Conservation (phyloP, 2,797 vertebrate genomes). For the Crypturellus tataupa region DNA sequence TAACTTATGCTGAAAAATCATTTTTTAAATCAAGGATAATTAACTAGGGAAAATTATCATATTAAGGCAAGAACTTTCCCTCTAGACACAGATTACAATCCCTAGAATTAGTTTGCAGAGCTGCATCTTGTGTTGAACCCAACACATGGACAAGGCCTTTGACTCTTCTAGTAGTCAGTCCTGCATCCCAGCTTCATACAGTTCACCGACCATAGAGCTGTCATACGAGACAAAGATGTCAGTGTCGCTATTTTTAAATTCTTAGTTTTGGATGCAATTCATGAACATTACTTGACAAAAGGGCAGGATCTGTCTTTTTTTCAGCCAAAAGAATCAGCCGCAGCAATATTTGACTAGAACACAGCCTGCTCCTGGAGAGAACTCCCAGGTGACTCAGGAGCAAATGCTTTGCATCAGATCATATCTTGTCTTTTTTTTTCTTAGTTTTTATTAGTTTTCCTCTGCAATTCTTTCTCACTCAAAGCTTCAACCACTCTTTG, state of each 20-base stretch:
- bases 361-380: constrained; percentile 32
- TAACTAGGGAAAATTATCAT: not conserved
- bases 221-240: constrained; percentile 4
- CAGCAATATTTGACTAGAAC: constrained; percentile 3
- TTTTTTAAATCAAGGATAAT: not conserved
- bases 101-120: not conserved
- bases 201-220: not conserved
- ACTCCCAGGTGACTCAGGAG: constrained; percentile 36
- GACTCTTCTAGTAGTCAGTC: not conserved
- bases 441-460: constrained; percentile 20
- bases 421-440: not conserved
- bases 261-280: constrained; percentile 44
- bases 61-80: not conserved
- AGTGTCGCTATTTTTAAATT: not conserved
- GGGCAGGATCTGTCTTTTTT: not conserved
- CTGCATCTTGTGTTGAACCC: not conserved
- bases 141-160: not conserved
- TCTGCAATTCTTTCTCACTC: not conserved
- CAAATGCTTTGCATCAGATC: not conserved
- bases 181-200: not conserved
- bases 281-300: not conserved
- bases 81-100: not conserved
- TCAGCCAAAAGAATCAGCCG: constrained; percentile 63
- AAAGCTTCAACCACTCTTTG: not conserved
- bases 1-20: not conserved